Evolutionary conservation across 2,797 vertebrate species (phyloP).

Genomic region (Cuculus canorus): DNA sequence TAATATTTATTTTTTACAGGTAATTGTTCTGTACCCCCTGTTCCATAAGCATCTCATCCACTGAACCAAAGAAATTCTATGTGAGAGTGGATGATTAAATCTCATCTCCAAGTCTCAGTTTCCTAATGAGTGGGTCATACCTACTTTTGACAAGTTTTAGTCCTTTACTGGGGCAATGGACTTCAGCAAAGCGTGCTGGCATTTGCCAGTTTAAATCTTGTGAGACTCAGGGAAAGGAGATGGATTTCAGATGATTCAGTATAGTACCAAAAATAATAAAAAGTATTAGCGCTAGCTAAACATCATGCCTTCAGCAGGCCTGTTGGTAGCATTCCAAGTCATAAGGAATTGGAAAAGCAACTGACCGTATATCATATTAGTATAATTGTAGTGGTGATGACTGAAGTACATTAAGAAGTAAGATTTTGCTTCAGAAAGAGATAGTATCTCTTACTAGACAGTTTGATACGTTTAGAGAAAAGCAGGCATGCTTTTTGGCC

Average conservation of each 20-base stretch:
- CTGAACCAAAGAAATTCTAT: neutral
- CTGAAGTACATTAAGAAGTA: neutral
- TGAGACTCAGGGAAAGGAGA: neutral
- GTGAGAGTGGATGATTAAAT: neutral
- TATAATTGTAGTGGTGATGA: neutral
- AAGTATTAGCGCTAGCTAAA: neutral
- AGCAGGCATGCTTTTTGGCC: neutral
- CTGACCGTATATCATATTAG: neutral
- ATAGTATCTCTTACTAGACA: neutral
- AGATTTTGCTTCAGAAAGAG: neutral
- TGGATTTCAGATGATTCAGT: neutral
- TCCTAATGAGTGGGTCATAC: neutral
- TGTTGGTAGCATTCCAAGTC: neutral
- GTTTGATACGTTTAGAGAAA: neutral
- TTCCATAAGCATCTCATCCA: neutral
- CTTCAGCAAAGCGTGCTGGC: neutral
- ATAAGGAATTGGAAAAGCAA: neutral
- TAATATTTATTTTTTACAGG: neutral
- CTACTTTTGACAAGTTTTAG: neutral
- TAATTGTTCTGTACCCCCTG: neutral
- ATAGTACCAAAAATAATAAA: neutral
- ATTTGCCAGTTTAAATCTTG: neutral
- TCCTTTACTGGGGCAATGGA: neutral
- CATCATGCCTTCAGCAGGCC: neutral
- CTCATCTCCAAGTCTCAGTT: neutral